A percentile compares a stretch with the other conserved stretches of the same genome.
These are phyloP conservation scores for Tenrec ecaudatus DNA, from an alignment of 2,113 vertebrate species.

Conservation along the genomic window DNA sequence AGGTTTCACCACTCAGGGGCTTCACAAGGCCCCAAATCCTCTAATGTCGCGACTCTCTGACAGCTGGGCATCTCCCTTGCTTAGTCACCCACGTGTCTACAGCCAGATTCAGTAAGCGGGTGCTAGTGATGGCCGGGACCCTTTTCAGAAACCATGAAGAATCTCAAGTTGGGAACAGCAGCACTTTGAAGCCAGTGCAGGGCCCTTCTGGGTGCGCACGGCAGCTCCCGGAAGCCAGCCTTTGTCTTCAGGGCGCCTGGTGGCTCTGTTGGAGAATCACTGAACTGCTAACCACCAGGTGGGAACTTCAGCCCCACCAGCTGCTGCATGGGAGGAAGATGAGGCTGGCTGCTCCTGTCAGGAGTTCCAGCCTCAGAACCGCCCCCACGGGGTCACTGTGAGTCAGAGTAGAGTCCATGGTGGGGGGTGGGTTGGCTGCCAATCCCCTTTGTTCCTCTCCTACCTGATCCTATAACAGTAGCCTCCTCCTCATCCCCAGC, in stretches of 20 bases:
- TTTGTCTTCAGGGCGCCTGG: too few species aligned
- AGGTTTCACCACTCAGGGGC: neutral
- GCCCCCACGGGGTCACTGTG: too few species aligned
- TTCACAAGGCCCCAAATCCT: neutral
- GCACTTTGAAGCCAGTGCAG: neutral
- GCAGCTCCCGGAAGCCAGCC: neutral
- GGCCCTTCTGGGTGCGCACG: neutral
- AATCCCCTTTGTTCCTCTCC: constrained; percentile 7
- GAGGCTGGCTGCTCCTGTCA: too few species aligned
- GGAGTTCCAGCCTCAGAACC: too few species aligned
- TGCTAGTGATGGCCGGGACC: neutral
- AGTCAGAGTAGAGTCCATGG: too few species aligned
- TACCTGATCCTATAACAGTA: too few species aligned
- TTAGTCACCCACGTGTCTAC: neutral
- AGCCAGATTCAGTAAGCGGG: neutral
- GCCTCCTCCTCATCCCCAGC: neutral
- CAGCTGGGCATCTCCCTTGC: neutral
- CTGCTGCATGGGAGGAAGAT: too few species aligned
- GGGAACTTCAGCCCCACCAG: too few species aligned
- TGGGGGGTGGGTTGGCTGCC: too few species aligned
- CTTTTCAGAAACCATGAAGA: neutral
- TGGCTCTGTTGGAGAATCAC: too few species aligned
- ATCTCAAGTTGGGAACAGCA: neutral
- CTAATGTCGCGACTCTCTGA: neutral
- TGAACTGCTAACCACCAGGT: too few species aligned